Evolutionary conservation across 2,797 vertebrate genomes (phyloP), one percentile per base, ranked within the genome.

Genomic region (Chromobotia macracanthus): DNA sequence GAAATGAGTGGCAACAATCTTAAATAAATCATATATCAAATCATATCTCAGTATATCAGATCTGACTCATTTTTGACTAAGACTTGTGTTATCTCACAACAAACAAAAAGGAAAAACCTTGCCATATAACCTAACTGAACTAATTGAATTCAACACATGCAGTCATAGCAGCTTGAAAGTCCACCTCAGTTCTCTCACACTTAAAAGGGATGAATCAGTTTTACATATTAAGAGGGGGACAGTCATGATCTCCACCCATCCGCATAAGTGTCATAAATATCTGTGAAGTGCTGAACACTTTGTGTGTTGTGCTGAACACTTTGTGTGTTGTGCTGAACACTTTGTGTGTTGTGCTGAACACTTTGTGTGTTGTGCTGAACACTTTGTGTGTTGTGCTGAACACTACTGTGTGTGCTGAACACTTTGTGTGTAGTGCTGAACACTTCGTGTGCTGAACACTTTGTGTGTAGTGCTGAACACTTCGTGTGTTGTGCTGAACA

Each of bases 281-380:
- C 76, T 64, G 76, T 51, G 21, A 79, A 71, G 31, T 51, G 31
- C 51, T 44, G 50, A n/a, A n/a, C n/a, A n/a, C n/a, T n/a, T n/a
- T n/a, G 23, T 72, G 23, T 72, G 77, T 79, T 66, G 72, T 79
- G 77, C 18, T 66, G 51, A 79, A n/a, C n/a, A n/a, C n/a, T n/a
- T n/a, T n/a, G 23, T 72, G 23, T 72, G 77, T 79, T 66, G 72
- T 79, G 77, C 18, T 66, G 51, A 79, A n/a, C n/a, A n/a, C n/a
- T n/a, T n/a, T n/a, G 23, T 72, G 23, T 72, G 77, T 79, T 66
- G 72, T 79, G 77, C 18, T 66, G 51, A 79, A n/a, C n/a, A n/a
- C n/a, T n/a, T n/a, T n/a, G 23, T 72, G 23, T 72, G 77, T 79
- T 66, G 72, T 79, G 77, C 18, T 66, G 51, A 79, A n/a, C n/a